Evolutionary conservation across 2,888 invertebrate genomes (phyloP), one percentile per base, ranked within the genome.

Genomic region (Epiperipatus broadwayi): DNA sequence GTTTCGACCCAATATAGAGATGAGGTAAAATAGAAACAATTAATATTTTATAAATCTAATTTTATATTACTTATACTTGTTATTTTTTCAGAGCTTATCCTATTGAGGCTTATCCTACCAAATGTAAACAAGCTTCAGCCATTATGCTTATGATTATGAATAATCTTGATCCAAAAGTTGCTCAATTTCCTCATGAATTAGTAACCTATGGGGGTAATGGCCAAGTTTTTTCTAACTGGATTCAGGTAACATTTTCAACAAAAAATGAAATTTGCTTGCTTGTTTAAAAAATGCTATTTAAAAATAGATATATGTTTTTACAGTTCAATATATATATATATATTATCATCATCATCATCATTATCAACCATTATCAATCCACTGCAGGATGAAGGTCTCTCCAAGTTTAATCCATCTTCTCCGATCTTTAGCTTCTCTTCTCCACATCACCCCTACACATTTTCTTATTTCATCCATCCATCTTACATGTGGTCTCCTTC

Each of bases 131-230:
- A 40, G 66, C 64, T 0, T 67, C 66, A 1, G 66, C 68, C 22
- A 64, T 71, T 20, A 68, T 70, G 59, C 63, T 67, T 37, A 71
- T 72, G 71, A 67, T 72, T 43, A 62, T 69, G 58, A 71, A 71
- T 52, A 72, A 72, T 51, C 56, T 71, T 47, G 70, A 72, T 50
- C 66, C 64, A 2, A 50, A 52, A 16, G 69, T 71, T n/a, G 70
- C 70, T 3, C 69, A 70, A 52, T 71, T 67, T 51, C 70, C 70
- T 2, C 63, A 71, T 37, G 70, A 70, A 48, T 53, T 70, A 20
- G 67, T 72, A 20, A 71, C 70, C 2, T 71, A 72, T 49, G 71
- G 71, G 2, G 70, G 69, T 5, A 72, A 72, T 50, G 71, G 71
- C 2, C 70, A 71, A 52, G 70, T 68, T 2, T 67, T 72, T 50